phyloP scores from a whole-genome alignment of 2,888 invertebrate species.

The Galerucella nymphaeae region DNA sequence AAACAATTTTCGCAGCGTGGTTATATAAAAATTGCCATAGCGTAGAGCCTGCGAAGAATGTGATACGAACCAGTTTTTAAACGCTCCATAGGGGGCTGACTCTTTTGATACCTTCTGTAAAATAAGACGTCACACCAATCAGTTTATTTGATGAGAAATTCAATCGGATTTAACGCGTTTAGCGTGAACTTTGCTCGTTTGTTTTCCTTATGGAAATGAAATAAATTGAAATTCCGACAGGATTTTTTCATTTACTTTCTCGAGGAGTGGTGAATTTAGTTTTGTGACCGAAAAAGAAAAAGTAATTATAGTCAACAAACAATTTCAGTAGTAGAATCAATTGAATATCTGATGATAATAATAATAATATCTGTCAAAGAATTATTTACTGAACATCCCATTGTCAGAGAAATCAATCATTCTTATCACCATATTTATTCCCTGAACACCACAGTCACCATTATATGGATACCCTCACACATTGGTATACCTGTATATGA shows the following conservation, averaged over 20 bases:
- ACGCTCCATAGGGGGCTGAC: conserved; percentile 8
- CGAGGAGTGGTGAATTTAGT: background rate
- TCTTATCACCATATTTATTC: too few relatives aligned
- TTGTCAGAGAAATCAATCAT: too few relatives aligned
- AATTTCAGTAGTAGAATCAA: too few relatives aligned
- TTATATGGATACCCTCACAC: too few relatives aligned
- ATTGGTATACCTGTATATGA: too few relatives aligned
- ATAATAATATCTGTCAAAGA: too few relatives aligned
- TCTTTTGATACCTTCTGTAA: conserved; percentile 10
- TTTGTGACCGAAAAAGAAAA: background rate
- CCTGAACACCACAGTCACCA: too few relatives aligned
- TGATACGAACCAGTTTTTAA: conserved; percentile 10
- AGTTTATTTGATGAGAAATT: conserved; percentile 10
- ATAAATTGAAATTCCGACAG: conserved; percentile 1
- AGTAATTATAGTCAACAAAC: too few relatives aligned
- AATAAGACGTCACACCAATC: conserved; percentile 11
- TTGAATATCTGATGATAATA: too few relatives aligned
- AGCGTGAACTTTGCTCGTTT: conserved; percentile 8
- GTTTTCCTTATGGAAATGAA: background rate
- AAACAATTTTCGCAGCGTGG: background rate
- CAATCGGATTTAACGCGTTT: conserved; percentile 8
- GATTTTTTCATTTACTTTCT: background rate
- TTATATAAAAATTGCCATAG: conserved; percentile 1
- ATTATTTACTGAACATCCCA: too few relatives aligned
- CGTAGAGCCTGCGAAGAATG: background rate